Conservation (phyloP, 2,797 vertebrate genomes). For the Brachyalestes nurse region DNA sequence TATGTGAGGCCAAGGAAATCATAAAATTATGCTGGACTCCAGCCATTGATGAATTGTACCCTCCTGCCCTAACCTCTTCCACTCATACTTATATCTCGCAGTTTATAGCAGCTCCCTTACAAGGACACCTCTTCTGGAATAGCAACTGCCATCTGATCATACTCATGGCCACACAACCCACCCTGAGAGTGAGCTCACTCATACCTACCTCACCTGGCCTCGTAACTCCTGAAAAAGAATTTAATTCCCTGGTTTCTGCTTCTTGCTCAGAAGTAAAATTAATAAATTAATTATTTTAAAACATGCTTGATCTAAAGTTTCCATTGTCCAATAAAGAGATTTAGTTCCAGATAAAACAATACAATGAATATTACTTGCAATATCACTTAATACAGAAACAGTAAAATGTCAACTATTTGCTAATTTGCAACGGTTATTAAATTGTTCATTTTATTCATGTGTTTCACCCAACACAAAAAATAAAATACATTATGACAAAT, state of each 20-base stretch:
- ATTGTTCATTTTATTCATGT: too few relatives aligned
- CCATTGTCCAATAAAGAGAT: neutral
- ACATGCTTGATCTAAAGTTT: neutral
- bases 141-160: slow-evolving; percentile 60
- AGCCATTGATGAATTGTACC: neutral
- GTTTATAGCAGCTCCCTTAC: slow-evolving; percentile 65
- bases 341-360: neutral
- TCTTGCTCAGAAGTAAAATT: neutral
- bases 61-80: neutral
- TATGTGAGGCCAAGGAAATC: neutral
- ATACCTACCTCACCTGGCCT: slow-evolving; percentile 19
- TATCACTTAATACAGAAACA: too few relatives aligned
- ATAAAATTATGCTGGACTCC: neutral
- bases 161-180: slow-evolving; percentile 32
- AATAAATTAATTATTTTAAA: too few relatives aligned
- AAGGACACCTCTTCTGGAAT: slow-evolving; percentile 66
- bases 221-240: neutral
- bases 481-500: too few relatives aligned
- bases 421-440: too few relatives aligned
- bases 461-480: too few relatives aligned
- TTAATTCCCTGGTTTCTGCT: neutral
- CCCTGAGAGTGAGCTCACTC: neutral
- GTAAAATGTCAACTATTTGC: too few relatives aligned
- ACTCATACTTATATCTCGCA: slow-evolving; percentile 35
- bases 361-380: neutral